These are phyloP conservation scores for Stegastes partitus DNA, from an alignment of 2,113 vertebrate genomes.

Conservation along the genomic window DNA sequence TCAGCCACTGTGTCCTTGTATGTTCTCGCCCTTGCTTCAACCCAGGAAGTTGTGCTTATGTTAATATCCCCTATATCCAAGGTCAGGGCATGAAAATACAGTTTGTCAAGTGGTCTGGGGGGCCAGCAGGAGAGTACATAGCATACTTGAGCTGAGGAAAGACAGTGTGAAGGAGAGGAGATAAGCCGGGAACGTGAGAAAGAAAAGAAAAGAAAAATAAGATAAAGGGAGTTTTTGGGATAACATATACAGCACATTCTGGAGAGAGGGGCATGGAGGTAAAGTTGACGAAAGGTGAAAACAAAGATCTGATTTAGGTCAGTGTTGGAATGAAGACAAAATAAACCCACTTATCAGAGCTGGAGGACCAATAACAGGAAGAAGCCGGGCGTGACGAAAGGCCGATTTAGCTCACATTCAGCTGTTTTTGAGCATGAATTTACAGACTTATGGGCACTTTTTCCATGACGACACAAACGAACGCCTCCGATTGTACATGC, in stretches of 20 bases:
- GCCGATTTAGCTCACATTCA: conserved; percentile 3
- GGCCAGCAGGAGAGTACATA: background rate
- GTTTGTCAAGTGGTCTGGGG: conserved; percentile 18
- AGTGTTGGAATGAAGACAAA: conserved; percentile 49
- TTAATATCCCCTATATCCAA: conserved; percentile 33
- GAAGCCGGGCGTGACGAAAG: conserved; percentile 14
- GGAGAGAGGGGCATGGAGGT: background rate
- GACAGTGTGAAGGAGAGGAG: background rate
- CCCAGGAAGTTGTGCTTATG: conserved; percentile 33
- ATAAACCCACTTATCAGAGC: conserved; percentile 50
- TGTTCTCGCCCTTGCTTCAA: conserved; percentile 16
- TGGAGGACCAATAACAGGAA: conserved; percentile 53
- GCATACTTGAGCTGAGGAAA: conserved; percentile 7
- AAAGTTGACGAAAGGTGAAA: conserved; percentile 51
- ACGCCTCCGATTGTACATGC: background rate
- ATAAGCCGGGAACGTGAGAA: conserved; percentile 1
- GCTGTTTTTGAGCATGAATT: background rate
- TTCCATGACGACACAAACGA: conserved; percentile 3
- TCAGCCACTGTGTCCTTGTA: conserved; percentile 25
- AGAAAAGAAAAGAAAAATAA: background rate
- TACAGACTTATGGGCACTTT: background rate
- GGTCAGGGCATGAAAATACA: conserved; percentile 44
- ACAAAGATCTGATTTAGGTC: conserved; percentile 19
- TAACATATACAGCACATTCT: conserved; percentile 5
- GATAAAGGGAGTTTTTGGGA: conserved; percentile 22